Percentiles rank a stretch among this genome's conserved stretches.
phyloP scores from a whole-genome alignment of 1,140 invertebrate genomes.

The Gonatopus flavifemur region DNA sequence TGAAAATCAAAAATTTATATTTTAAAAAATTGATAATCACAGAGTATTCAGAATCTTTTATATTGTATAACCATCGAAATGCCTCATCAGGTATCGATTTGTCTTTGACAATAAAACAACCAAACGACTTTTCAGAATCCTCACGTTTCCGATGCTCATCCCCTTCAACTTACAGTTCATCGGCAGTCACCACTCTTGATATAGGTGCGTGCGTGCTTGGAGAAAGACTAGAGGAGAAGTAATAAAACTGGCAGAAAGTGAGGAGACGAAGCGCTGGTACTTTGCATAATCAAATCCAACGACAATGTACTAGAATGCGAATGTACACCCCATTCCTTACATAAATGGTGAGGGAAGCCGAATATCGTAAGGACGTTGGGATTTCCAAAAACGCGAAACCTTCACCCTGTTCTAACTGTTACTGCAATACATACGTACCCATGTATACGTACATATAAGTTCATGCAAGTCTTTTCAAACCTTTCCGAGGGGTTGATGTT shows the following conservation, averaged over 20 bases:
- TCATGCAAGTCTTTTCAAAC: too few relatives aligned
- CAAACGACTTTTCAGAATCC: constrained; percentile 13
- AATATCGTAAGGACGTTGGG: constrained; percentile 32
- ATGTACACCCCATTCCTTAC: constrained; percentile 28
- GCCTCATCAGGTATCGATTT: too few relatives aligned
- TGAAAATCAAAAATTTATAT: too few relatives aligned
- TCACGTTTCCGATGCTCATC: too few relatives aligned
- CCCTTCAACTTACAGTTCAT: too few relatives aligned
- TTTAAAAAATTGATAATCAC: too few relatives aligned
- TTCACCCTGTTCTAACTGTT: constrained; percentile 25
- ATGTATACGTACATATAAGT: too few relatives aligned
- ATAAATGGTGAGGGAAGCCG: constrained; percentile 12
- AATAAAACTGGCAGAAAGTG: constrained; percentile 23
- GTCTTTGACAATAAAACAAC: background rate
- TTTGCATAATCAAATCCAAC: constrained; percentile 52
- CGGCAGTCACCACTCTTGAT: background rate
- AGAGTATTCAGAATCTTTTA: too few relatives aligned
- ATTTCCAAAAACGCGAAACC: constrained; percentile 46
- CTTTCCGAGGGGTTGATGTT: too few relatives aligned
- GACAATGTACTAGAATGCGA: constrained; percentile 46
- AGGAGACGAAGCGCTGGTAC: constrained; percentile 11
- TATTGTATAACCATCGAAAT: too few relatives aligned
- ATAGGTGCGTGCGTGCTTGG: background rate
- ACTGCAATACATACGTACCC: too few relatives aligned
- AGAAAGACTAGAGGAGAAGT: constrained; percentile 10